These are phyloP conservation scores for Nephrotoma flavescens DNA, from an alignment of 2,888 invertebrate genomes.

Conservation along the genomic window DNA sequence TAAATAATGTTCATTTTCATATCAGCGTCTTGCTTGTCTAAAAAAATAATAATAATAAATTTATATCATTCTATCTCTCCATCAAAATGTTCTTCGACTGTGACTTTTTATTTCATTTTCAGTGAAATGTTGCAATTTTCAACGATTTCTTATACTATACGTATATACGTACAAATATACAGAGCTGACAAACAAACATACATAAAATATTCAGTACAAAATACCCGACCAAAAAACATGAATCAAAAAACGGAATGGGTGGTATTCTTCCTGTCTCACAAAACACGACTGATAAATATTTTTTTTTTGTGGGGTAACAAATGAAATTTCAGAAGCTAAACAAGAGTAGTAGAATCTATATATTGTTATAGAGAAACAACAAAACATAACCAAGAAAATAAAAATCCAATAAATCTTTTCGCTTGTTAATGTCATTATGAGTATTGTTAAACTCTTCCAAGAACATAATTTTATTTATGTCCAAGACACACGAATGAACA, in stretches of 20 bases:
- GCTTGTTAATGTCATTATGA: background rate
- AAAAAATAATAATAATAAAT: background rate
- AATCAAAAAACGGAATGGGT: background rate
- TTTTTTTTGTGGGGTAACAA: background rate
- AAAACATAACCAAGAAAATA: background rate
- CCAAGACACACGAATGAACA: background rate
- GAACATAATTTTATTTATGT: background rate
- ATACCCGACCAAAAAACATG: background rate
- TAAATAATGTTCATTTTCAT: background rate
- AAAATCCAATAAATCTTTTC: background rate
- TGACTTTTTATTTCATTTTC: background rate
- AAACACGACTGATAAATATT: background rate
- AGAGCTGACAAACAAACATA: background rate
- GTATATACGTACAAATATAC: background rate
- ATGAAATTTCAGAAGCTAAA: background rate
- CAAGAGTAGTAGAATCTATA: background rate
- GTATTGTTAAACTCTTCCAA: background rate
- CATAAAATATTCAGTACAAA: background rate
- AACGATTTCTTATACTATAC: background rate
- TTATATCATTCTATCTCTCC: background rate
- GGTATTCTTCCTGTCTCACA: background rate
- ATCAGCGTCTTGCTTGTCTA: background rate
- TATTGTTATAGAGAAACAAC: background rate
- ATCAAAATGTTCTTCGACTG: background rate
- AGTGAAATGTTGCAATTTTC: background rate